Evolutionary conservation across 2,888 invertebrate species (phyloP).

Genomic region (Helleia helle): DNA sequence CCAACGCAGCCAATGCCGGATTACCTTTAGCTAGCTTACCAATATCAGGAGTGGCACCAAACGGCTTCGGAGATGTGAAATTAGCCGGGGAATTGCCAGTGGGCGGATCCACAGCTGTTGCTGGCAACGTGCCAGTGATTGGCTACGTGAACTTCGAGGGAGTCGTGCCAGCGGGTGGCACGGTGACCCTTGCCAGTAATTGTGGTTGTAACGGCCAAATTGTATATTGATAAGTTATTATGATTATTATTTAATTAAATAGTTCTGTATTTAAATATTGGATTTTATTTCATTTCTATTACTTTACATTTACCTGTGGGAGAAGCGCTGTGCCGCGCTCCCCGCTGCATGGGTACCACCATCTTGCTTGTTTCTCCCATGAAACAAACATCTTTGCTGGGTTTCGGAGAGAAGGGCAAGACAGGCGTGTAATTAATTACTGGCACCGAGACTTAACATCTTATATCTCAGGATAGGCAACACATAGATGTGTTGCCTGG

Average conservation of each 20-base stretch:
- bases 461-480: no score
- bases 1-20: slow-evolving; percentile 15
- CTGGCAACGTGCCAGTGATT: slow-evolving; percentile 53
- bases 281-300: no score
- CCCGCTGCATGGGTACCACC: no score
- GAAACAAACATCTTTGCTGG: no score
- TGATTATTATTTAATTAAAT: slow-evolving; percentile 21
- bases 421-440: no score
- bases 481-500: no score
- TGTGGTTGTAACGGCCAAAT: slow-evolving; percentile 30
- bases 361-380: no score
- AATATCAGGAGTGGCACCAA: slow-evolving; percentile 20
- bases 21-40: slow-evolving; percentile 21
- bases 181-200: slow-evolving; percentile 44
- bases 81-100: slow-evolving; percentile 48
- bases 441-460: no score
- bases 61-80: slow-evolving; percentile 41
- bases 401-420: no score
- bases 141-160: slow-evolving; percentile 60
- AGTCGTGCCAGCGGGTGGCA: slow-evolving; percentile 46
- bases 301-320: no score
- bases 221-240: slow-evolving; percentile 18
- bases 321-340: no score
- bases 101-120: slow-evolving; percentile 39
- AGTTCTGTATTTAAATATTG: slow-evolving; percentile 6